A percentile compares a stretch with the other conserved stretches of the same genome.
phyloP scores from a whole-genome alignment of 1,140 invertebrate genomes.

The Babylonia areolata region DNA sequence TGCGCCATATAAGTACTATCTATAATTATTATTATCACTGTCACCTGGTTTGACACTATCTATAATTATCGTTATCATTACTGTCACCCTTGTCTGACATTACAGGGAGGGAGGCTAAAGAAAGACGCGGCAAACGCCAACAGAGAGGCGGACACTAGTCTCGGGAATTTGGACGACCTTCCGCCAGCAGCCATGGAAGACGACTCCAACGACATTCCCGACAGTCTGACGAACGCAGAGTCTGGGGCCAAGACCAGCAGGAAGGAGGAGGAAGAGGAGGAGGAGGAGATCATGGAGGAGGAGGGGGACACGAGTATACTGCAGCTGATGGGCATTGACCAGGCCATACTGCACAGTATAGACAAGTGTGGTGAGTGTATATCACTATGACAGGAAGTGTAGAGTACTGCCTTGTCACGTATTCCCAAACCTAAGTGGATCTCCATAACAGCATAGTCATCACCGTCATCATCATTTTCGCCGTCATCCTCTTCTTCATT shows the following conservation, averaged over 20 bases:
- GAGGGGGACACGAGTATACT: slow-evolving; percentile 79
- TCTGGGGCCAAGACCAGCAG: slow-evolving; percentile 15
- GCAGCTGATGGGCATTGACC: slow-evolving; percentile 90
- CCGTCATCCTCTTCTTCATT: too few species aligned
- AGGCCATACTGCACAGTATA: slow-evolving; percentile 93
- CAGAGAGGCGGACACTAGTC: slow-evolving; percentile 57
- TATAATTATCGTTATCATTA: too few species aligned
- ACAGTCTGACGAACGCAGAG: slow-evolving; percentile 55
- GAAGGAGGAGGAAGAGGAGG: slow-evolving; percentile 55
- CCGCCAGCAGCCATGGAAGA: slow-evolving; percentile 63
- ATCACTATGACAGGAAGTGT: neutral
- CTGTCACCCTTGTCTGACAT: neutral
- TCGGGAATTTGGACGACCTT: slow-evolving; percentile 61
- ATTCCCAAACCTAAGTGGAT: too few species aligned
- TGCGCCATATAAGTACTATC: too few species aligned
- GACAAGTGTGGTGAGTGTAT: slow-evolving; percentile 86
- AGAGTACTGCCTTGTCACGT: too few species aligned
- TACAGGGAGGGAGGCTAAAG: slow-evolving; percentile 56
- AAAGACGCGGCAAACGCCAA: slow-evolving; percentile 65
- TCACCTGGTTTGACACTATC: neutral
- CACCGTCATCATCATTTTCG: too few species aligned
- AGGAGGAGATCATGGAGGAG: slow-evolving; percentile 63
- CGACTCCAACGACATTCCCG: slow-evolving; percentile 71
- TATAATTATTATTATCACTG: too few species aligned
- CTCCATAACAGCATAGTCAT: too few species aligned